Conservation (phyloP, 2,113 vertebrate genomes). For the Conger conger region DNA sequence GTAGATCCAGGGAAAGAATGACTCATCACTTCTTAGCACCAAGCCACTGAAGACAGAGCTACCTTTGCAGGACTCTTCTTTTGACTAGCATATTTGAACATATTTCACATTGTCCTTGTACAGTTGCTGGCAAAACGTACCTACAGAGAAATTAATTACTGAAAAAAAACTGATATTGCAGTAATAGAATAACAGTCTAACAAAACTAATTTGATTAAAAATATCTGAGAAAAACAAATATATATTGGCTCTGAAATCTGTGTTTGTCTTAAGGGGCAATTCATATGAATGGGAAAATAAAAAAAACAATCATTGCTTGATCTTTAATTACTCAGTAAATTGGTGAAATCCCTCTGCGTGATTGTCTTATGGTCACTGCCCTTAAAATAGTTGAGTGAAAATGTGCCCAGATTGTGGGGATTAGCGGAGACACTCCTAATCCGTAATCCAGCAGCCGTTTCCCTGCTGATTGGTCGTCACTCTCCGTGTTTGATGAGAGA, state of each 20-base stretch:
- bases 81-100: too few species aligned
- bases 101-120: not conserved
- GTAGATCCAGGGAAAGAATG: not conserved
- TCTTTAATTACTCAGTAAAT: conserved; percentile 21
- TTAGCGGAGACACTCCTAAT: conserved; percentile 12
- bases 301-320: not conserved
- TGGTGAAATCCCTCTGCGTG: conserved; percentile 22
- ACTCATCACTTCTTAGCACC: not conserved
- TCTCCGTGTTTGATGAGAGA: conserved; percentile 24
- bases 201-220: not conserved
- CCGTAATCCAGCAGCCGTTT: conserved; percentile 17
- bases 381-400: conserved; percentile 15
- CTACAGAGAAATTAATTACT: not conserved
- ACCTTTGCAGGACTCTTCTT: not conserved
- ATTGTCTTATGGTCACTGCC: conserved; percentile 16
- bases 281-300: not conserved
- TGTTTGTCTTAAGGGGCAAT: not conserved
- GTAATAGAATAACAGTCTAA: not conserved
- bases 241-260: not conserved
- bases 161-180: not conserved
- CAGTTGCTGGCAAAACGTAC: not conserved
- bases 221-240: not conserved
- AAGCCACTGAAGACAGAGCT: not conserved
- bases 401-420: conserved; percentile 28
- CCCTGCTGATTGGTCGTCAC: not conserved